Evolutionary conservation across 2,888 invertebrate genomes (phyloP).

Genomic region (Nudaria mundana): DNA sequence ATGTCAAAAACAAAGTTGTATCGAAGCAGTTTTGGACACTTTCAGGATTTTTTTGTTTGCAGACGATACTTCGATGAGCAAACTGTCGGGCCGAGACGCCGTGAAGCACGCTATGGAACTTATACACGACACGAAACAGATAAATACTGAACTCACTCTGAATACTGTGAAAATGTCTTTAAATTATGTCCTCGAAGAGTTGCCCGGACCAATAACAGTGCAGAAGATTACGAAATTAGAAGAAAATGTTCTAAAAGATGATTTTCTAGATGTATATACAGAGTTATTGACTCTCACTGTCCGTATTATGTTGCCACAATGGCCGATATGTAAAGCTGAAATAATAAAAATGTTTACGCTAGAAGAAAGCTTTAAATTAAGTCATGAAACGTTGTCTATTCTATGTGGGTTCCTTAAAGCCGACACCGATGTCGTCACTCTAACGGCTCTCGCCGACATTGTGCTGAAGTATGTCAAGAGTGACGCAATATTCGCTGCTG

Average conservation of each 20-base stretch:
- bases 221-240: constrained; percentile 84
- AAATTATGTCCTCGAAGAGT: constrained; percentile 27
- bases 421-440: constrained; percentile 45
- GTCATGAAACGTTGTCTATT: constrained; percentile 68
- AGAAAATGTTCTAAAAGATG: constrained; percentile 31
- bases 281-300: constrained; percentile 74
- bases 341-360: constrained; percentile 72
- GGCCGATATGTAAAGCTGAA: constrained; percentile 77
- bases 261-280: constrained; percentile 70
- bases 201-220: constrained; percentile 83
- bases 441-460: constrained; percentile 60
- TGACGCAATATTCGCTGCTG: constrained; percentile 78
- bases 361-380: constrained; percentile 74
- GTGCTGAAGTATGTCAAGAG: constrained; percentile 76
- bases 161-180: constrained; percentile 36
- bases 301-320: constrained; percentile 75
- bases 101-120: constrained; percentile 49
- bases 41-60: constrained; percentile 70
- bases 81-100: constrained; percentile 36
- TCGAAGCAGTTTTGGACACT: constrained; percentile 69
- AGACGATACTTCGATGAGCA: constrained; percentile 35
- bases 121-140: constrained; percentile 43
- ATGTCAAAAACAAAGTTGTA: constrained; percentile 23
- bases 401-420: constrained; percentile 72
- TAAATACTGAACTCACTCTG: constrained; percentile 56